phyloP scores from a whole-genome alignment of 2,797 vertebrate species.

The Staurois parvus region DNA sequence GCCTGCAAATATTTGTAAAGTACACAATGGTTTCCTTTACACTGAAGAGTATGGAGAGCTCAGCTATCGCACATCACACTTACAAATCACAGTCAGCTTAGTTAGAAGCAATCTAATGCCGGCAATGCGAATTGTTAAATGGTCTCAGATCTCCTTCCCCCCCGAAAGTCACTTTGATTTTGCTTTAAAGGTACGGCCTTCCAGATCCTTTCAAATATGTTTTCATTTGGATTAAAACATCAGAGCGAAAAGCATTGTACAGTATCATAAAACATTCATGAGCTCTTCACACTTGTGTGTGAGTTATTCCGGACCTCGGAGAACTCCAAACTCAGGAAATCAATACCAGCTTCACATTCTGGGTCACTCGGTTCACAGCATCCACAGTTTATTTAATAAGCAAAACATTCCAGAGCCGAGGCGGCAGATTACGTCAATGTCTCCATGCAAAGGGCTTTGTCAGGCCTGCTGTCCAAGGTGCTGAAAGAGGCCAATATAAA shows the following conservation, averaged over 20 bases:
- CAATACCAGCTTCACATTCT: slow-evolving; percentile 6
- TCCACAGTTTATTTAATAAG: slow-evolving; percentile 21
- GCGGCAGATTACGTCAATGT: background rate
- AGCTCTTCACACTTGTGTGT: background rate
- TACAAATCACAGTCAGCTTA: no score
- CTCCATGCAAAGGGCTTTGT: background rate
- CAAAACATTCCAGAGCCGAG: background rate
- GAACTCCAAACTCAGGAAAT: slow-evolving; percentile 7
- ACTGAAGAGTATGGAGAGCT: no score
- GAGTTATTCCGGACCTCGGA: slow-evolving; percentile 1
- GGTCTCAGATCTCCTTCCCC: background rate
- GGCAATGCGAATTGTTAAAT: background rate
- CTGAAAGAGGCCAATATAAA: background rate
- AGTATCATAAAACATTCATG: background rate
- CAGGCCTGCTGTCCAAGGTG: slow-evolving; percentile 10
- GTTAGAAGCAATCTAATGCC: background rate
- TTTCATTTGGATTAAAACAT: background rate
- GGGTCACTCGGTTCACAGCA: slow-evolving; percentile 3
- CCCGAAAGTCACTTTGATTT: background rate
- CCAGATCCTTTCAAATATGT: background rate
- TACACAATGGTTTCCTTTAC: no score
- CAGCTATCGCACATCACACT: no score
- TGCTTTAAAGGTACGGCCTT: background rate
- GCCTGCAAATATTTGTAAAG: no score
- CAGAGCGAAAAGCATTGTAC: background rate